Evolutionary conservation across 1,140 invertebrate species (phyloP), one percentile per base, ranked within the genome.

Genomic region (Bombus huntii): DNA sequence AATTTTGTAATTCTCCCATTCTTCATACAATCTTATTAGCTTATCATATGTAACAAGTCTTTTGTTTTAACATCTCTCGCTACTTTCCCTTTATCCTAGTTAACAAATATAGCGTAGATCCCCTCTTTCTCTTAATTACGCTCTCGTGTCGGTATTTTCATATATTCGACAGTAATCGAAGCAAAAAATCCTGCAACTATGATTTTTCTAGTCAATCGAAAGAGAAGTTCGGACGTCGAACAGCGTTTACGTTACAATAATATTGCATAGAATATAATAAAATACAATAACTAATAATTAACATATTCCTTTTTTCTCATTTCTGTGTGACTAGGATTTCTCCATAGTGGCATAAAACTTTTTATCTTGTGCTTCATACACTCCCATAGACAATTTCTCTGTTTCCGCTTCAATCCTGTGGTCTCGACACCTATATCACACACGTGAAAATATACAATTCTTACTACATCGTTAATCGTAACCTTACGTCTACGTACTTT

Each of bases 291-390:
- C 57, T 86, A 83, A 83, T 88, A 86, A 88, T 82, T 86, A 86
- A 85, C 77, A 87, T 79, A 83, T 73, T 73, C 68, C 34, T 79
- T 70, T 79, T 79, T n/a, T 68, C 59, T 79, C 39, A 47, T 86
- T 83, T 81, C 71, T 88, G 71, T 88, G 76, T 89, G 88, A 89
- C 88, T 89, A 89, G 87, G 88, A 89, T 89, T 89, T 86, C 84
- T 89, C 84, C 88, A 72, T 89, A 89, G 77, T 62, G 71, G 87
- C 84, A 59, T 84, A 83, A 77, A 77, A 88, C 59, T 71, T 83
- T 53, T 65, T 89, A 88, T 74, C 53, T 83, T 83, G 57, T 86
- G 84, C 84, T 72, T 89, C 44, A 47, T 75, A 42, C 28, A 71
- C 15, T 79, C 53, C 47, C 65, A 34, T 34, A 47, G 62, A 88